phyloP scores from a whole-genome alignment of 2,888 invertebrate genomes.

The Apomyelois bistriatella region DNA sequence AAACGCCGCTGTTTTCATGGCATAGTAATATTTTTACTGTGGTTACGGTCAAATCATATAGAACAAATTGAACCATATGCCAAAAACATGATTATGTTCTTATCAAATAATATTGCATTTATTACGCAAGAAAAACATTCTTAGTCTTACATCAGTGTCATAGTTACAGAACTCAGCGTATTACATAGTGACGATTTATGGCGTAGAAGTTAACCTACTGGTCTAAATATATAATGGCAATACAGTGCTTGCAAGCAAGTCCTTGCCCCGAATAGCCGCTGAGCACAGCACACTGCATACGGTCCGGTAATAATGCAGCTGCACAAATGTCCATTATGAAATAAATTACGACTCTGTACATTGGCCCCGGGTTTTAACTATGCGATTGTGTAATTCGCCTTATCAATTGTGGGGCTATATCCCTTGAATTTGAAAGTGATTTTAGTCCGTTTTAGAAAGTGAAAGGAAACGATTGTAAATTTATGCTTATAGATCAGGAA shows the following conservation, averaged over 20 bases:
- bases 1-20: too few species aligned
- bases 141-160: too few species aligned
- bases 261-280: not conserved
- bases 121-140: too few species aligned
- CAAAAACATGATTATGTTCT: too few species aligned
- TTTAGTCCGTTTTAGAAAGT: conserved; percentile 10
- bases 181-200: too few species aligned
- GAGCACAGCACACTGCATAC: not conserved
- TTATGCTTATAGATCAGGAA: not conserved
- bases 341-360: not conserved
- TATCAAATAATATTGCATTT: too few species aligned
- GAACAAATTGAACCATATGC: too few species aligned
- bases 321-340: conserved; percentile 7
- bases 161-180: too few species aligned
- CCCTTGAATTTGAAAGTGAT: conserved; percentile 9
- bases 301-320: conserved; percentile 1
- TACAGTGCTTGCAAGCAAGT: not conserved
- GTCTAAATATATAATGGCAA: not conserved
- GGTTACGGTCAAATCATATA: too few species aligned
- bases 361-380: not conserved
- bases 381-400: not conserved
- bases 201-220: not conserved
- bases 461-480: not conserved
- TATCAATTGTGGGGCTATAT: conserved; percentile 1
- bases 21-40: too few species aligned